A percentile compares a stretch with the other conserved stretches of the same genome.
Conservation (phyloP, 2,113 vertebrate species). For the Willisornis vidua region DNA sequence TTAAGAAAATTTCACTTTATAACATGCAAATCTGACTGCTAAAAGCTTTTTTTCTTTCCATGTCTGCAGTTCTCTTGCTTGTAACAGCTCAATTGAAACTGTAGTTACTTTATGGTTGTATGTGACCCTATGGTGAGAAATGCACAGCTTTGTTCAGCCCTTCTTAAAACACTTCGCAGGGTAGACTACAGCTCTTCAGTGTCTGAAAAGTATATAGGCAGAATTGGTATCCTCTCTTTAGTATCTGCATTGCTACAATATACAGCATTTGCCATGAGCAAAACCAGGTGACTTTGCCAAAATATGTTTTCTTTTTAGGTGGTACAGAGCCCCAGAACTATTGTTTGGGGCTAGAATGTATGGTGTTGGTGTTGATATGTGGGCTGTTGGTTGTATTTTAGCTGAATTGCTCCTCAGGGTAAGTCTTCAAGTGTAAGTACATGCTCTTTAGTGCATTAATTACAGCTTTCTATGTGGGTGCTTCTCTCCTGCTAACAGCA, state of each 20-base stretch:
- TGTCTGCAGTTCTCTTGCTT: neutral
- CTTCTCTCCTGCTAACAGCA: neutral
- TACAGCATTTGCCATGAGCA: neutral
- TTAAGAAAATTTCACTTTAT: neutral
- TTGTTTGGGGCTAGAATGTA: constrained; percentile 98
- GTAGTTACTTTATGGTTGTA: neutral
- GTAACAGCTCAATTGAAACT: neutral
- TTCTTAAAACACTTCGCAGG: neutral
- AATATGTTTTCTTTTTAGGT: constrained; percentile 75
- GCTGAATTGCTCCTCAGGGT: constrained; percentile 95
- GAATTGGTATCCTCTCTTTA: neutral
- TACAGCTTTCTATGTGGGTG: neutral
- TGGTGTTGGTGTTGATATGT: constrained; percentile 97
- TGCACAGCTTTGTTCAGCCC: neutral
- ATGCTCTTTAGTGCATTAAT: neutral
- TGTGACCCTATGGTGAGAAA: accelerated
- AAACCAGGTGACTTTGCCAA: neutral
- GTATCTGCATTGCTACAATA: neutral
- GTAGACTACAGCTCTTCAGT: neutral
- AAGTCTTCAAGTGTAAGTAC: constrained; percentile 45
- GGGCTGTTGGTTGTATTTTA: constrained; percentile 98
- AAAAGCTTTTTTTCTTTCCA: neutral
- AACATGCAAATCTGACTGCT: neutral
- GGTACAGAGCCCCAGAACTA: constrained; percentile 96
- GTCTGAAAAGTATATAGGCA: neutral